phyloP scores from a whole-genome alignment of 2,113 vertebrate species.

The Cyprinodon variegatus region DNA sequence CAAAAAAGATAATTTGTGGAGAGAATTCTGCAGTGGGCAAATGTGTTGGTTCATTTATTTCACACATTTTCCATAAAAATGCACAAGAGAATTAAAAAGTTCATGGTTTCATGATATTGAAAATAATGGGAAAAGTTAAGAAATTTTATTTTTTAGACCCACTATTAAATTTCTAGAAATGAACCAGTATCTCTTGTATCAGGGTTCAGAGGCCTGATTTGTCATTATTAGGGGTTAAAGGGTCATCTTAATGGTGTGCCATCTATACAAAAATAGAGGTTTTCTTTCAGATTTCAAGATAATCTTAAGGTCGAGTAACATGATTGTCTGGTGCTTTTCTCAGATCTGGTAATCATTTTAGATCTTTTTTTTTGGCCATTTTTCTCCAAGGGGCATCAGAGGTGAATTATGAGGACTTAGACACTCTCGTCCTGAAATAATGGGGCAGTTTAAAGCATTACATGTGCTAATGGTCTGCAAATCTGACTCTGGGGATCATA shows the following conservation, averaged over 20 bases:
- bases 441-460: constrained; percentile 41
- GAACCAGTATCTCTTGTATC: no score
- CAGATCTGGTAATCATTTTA: constrained; percentile 17
- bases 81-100: background rate
- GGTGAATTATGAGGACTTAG: constrained; percentile 37
- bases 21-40: no score
- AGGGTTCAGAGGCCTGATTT: background rate
- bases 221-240: constrained; percentile 1
- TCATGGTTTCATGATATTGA: background rate
- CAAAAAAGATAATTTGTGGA: background rate
- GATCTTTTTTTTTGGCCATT: constrained; percentile 10
- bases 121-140: background rate
- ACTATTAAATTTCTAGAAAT: no score
- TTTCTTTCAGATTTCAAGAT: background rate
- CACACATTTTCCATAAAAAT: background rate
- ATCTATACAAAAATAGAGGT: constrained; percentile 3
- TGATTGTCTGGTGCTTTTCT: constrained; percentile 13
- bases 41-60: background rate
- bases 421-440: constrained; percentile 21
- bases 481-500: constrained; percentile 32
- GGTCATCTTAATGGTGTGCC: background rate
- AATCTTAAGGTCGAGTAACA: constrained; percentile 8
- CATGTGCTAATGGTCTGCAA: constrained; percentile 51
- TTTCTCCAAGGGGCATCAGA: constrained; percentile 9
- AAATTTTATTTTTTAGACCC: no score